These are phyloP conservation scores for Plodia interpunctella DNA, from an alignment of 1,140 invertebrate species.

Conservation along the genomic window DNA sequence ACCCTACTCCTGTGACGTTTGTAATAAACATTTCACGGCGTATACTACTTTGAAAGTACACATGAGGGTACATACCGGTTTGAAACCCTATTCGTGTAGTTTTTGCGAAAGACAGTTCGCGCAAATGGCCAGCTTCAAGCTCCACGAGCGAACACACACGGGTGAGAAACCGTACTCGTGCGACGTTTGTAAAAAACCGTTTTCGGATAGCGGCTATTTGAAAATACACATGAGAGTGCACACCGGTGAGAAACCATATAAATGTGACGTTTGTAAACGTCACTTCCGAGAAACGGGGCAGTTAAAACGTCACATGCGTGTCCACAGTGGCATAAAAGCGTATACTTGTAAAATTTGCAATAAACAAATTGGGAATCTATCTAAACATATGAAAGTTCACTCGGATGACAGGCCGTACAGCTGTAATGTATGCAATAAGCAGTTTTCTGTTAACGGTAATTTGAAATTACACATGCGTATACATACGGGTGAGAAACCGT, in stretches of 20 bases:
- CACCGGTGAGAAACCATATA: conserved; percentile 61
- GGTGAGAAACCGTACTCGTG: conserved; percentile 90
- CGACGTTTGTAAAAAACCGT: conserved; percentile 55
- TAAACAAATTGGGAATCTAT: conserved; percentile 71
- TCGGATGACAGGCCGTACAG: conserved; percentile 83
- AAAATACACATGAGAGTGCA: conserved; percentile 73
- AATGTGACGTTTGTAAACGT: conserved; percentile 61
- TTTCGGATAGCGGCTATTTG: conserved; percentile 66
- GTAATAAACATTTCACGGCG: conserved; percentile 70
- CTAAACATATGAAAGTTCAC: conserved; percentile 81
- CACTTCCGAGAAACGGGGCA: conserved; percentile 62
- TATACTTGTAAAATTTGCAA: conserved; percentile 38
- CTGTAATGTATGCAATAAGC: conserved; percentile 79
- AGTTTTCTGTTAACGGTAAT: conserved; percentile 78
- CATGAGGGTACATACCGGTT: conserved; percentile 79
- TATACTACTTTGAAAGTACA: conserved; percentile 79
- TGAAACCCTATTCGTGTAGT: conserved; percentile 84
- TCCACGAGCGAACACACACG: conserved; percentile 90
- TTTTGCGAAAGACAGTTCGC: conserved; percentile 88
- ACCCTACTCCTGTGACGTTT: conserved; percentile 76
- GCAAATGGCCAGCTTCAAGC: conserved; percentile 84
- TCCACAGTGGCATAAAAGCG: conserved; percentile 57
- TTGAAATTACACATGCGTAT: conserved; percentile 76
- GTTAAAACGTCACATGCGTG: conserved; percentile 50
- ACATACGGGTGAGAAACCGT: conserved; percentile 69